Evolutionary conservation across 2,888 invertebrate genomes (phyloP).

Genomic region (Thereva nobilitata): DNA sequence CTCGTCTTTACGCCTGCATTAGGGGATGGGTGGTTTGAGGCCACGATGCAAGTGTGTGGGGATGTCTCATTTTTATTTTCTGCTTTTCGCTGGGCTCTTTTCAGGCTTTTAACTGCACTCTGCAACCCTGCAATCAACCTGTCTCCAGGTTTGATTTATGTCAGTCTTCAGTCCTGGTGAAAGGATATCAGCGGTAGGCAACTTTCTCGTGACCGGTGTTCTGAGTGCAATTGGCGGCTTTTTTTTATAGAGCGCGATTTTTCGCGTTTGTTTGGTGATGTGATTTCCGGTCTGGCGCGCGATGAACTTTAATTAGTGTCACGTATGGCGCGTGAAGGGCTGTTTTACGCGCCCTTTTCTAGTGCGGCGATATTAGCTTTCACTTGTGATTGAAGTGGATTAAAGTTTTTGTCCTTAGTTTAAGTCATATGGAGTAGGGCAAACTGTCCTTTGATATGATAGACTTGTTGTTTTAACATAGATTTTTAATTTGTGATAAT

Average conservation of each 20-base stretch:
- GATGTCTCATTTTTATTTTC: conserved; percentile 38
- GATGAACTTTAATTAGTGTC: conserved; percentile 10
- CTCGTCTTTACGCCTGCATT: neutral
- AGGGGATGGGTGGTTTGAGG: neutral
- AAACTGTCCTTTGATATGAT: too few relatives aligned
- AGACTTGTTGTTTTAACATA: too few relatives aligned
- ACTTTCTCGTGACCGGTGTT: conserved; percentile 26
- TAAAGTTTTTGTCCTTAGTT: too few relatives aligned
- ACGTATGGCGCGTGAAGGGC: neutral
- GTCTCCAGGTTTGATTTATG: conserved; percentile 50
- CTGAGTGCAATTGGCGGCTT: conserved; percentile 30
- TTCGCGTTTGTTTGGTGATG: neutral
- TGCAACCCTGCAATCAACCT: conserved; percentile 48
- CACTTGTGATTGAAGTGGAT: too few relatives aligned
- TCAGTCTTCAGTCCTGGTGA: conserved; percentile 47
- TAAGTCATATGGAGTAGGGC: too few relatives aligned
- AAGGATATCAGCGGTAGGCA: conserved; percentile 43
- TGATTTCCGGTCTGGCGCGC: conserved; percentile 2
- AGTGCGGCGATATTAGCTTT: too few relatives aligned
- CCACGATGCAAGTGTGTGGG: conserved; percentile 27
- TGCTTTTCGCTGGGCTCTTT: conserved; percentile 38
- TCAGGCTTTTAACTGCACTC: conserved; percentile 44
- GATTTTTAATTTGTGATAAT: too few relatives aligned
- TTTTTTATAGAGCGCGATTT: conserved; percentile 23
- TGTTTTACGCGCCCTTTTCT: neutral